Base-by-base conservation (phyloP, 2,797 vertebrate species). In the Sylvilagus floridanus region DNA sequence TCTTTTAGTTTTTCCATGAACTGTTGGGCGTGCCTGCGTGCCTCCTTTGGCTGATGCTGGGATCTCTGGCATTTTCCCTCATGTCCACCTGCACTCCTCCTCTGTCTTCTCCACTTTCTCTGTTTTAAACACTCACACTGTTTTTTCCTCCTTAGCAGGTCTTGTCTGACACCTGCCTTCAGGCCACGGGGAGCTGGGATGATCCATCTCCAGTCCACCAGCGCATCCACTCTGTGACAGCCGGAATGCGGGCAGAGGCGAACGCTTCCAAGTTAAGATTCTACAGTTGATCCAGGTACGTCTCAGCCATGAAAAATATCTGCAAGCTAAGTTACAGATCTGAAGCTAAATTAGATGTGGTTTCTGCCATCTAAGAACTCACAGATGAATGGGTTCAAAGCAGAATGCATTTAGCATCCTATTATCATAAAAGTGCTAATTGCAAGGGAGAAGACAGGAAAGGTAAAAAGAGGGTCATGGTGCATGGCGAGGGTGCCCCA, bases 281-380 rank as follows among this genome's bases (percentile, higher is more conserved):
- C 28, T 52, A 62, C 13, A 5, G 30, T 22, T 65, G 42, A 32
- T 77, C 47, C 14, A 35, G 52, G 57, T 63, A 87, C 9, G 69
- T 68, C 35, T 90, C 81, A 88, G 69, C 50, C 79, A 79, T 66
- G 69, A 94, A 91, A 75, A 42, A 30, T 32, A 66, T 69, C 16
- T 63, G 30, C 81, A 54, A 37, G 26, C 75, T 90, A 86, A 76
- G 77, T 72, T 79, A 86, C 71, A 92, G 52, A 65, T 65, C 24
- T 1, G 16, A 71, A 94, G 77, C n/a, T 89, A 30, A 83, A 37
- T 71, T 62, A 90, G 50, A 50, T 47, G 84, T 11, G 5, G 35
- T 72, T 72, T 72, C 30, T 35, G 21, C 26, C 71, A 72, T 83
- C 66, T 92, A 52, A 86, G 84, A 93, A 85, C 79, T 84, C 63